Evolutionary conservation across 2,797 vertebrate genomes (phyloP).

Genomic region (Limosa lapponica): DNA sequence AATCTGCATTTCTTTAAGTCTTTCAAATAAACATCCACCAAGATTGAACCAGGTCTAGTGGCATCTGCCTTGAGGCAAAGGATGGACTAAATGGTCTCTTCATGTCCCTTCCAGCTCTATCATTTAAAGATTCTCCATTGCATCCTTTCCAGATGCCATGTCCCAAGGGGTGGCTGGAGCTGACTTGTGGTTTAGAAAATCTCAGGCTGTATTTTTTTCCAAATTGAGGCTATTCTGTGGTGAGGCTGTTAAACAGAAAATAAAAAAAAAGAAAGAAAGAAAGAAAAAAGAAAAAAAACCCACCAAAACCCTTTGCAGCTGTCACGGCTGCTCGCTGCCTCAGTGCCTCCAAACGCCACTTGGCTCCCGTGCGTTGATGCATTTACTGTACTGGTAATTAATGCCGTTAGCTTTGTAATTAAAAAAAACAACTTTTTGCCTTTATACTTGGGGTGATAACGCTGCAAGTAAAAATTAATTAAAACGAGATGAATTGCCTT

Average conservation of each 20-base stretch:
- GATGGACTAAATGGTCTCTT: not conserved
- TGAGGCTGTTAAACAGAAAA: conserved; percentile 23
- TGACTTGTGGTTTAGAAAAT: conserved; percentile 20
- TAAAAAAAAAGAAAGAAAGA: not conserved
- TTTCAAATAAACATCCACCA: not conserved
- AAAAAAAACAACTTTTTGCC: conserved; percentile 81
- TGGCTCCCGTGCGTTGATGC: conserved; percentile 66
- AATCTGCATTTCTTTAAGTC: not conserved
- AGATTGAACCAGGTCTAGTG: not conserved
- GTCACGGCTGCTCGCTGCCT: conserved; percentile 70
- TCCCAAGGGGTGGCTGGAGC: not conserved
- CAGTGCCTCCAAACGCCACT: conserved; percentile 71
- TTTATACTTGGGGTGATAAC: conserved; percentile 82
- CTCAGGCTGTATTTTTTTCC: not conserved
- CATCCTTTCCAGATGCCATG: not conserved
- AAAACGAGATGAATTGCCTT: conserved; percentile 86
- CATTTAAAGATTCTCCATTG: not conserved
- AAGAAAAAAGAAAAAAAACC: not conserved
- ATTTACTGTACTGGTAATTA: conserved; percentile 84
- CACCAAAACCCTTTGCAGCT: conserved; percentile 70
- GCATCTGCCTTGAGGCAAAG: not conserved
- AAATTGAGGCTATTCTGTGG: conserved; percentile 40
- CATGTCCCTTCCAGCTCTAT: not conserved
- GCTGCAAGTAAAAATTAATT: conserved; percentile 87
- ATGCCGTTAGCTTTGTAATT: conserved; percentile 86